A percentile compares a stretch with the other conserved stretches of the same genome.
Evolutionary conservation across 1,140 invertebrate species (phyloP).

Genomic region (Ephestia elutella): DNA sequence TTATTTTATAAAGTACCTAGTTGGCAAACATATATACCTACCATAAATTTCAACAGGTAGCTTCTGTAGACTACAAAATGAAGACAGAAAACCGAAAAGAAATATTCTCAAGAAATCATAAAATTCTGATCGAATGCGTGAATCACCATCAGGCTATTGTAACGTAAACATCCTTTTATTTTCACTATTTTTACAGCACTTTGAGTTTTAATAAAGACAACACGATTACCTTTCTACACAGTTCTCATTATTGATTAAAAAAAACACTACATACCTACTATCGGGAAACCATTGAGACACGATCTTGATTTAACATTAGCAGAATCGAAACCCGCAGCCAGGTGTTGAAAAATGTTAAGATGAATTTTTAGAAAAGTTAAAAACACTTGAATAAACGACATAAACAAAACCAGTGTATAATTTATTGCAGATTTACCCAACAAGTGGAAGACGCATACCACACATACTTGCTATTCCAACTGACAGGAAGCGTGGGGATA

Average conservation of each 20-base stretch:
- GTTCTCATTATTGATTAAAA: no score
- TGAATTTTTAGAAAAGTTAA: background rate
- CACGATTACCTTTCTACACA: no score
- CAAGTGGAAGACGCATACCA: slow-evolving; percentile 53
- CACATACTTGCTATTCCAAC: slow-evolving; percentile 55
- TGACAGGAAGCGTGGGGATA: slow-evolving; percentile 56
- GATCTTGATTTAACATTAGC: no score
- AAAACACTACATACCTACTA: no score
- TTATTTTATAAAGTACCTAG: no score
- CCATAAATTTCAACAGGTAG: background rate
- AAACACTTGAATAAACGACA: no score
- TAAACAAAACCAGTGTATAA: background rate
- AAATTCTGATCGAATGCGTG: slow-evolving; percentile 43
- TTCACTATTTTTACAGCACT: background rate
- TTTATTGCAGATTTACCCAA: slow-evolving; percentile 43
- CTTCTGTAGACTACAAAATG: background rate
- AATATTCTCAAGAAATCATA: slow-evolving; percentile 26
- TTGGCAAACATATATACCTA: background rate
- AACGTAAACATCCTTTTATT: slow-evolving; percentile 30
- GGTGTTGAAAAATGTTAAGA: background rate
- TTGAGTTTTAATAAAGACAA: background rate
- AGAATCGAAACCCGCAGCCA: no score
- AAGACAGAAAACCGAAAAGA: background rate
- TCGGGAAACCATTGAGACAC: no score
- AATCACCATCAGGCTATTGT: slow-evolving; percentile 50